Base-by-base conservation (phyloP, 2,888 invertebrate genomes). In the Drosophila prostipennis region DNA sequence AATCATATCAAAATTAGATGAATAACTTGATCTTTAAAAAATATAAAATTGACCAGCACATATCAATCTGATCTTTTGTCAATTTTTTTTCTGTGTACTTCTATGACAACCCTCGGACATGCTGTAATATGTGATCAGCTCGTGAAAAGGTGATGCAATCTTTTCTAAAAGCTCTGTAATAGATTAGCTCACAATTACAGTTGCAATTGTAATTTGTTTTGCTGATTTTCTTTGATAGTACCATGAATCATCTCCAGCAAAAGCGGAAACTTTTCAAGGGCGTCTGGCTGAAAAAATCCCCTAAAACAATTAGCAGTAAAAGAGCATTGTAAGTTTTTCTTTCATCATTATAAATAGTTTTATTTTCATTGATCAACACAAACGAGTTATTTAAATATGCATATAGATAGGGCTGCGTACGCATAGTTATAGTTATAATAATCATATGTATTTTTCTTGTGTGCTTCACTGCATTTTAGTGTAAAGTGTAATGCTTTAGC, bases 301-400 rank as follows among this genome's bases (percentile, higher is more conserved):
- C 11, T 2, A 19, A 42, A 45, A n/a, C 23, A 8, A 14, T 45
- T 19, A 6, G n/a, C 7, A 49, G 6, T 34, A 19, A 69, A 67
- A 48, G 0, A 23, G 23, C 16, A 0, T 6, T 13, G 10, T 1
- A 0, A 0, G 0, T 36, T 58, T 49, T 54, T 55, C 39, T 48
- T 59, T 46, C 56, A 55, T 67, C 72, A 61, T 69, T 79, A 74
- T 72, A 74, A 77, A 74, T 73, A 59, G 39, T 72, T 82, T 81
- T 82, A 82, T 85, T 81, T 85, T 64, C 68, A 82, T 84, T 68
- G 74, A 76, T 84, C 74, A 76, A 72, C 79, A 81, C 78, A 81
- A 81, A 81, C 79, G 69, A 71, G 70, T 74, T 70, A 67, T 74
- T 53, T 63, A 54, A 59, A 68, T 53, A 70, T 54, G 48, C 45